Percentiles rank a stretch among this genome's conserved stretches.
Conservation (phyloP, 2,113 vertebrate species). For the Dermatemys mawii region DNA sequence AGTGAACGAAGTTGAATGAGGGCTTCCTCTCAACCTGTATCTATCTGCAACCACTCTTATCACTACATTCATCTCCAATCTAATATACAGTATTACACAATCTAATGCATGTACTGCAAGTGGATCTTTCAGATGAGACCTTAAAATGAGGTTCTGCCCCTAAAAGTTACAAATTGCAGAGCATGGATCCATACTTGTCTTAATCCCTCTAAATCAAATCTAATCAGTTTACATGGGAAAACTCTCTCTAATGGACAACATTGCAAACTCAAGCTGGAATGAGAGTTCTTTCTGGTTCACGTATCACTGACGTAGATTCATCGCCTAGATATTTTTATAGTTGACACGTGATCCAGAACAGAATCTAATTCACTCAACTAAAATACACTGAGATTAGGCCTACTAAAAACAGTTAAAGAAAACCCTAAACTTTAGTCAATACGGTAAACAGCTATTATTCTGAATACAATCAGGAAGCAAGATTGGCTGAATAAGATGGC, state of each 20-base stretch:
- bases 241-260: background rate
- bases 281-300: background rate
- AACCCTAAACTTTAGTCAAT: background rate
- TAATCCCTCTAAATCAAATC: background rate
- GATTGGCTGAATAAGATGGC: background rate
- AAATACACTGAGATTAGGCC: background rate
- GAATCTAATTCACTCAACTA: background rate
- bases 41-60: background rate
- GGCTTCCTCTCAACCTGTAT: background rate
- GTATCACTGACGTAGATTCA: background rate
- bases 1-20: background rate
- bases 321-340: background rate
- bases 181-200: background rate
- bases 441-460: background rate
- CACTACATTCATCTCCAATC: background rate
- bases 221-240: background rate
- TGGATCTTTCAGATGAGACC: background rate
- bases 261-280: background rate
- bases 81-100: background rate
- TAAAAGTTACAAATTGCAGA: background rate
- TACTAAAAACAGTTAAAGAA: background rate
- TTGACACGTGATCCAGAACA: background rate
- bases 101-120: background rate
- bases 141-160: background rate
- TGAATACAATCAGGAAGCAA: background rate